A percentile compares a stretch with the other conserved stretches of the same genome.
phyloP scores from a whole-genome alignment of 2,797 vertebrate species.

The Trichosurus vulpecula region DNA sequence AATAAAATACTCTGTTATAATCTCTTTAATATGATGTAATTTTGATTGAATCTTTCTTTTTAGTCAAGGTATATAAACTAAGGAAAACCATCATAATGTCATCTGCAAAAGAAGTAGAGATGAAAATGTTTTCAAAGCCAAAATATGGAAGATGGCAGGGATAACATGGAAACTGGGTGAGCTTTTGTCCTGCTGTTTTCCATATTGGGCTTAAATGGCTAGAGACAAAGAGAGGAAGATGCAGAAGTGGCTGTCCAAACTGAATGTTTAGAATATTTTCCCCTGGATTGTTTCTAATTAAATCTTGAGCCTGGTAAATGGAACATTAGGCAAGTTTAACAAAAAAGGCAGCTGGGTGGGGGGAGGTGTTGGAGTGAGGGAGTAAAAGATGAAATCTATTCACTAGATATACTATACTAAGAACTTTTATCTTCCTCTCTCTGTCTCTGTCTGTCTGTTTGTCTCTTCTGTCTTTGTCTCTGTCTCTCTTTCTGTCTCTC shows the following conservation, averaged over 20 bases:
- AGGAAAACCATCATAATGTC: neutral
- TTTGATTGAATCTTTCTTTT: neutral
- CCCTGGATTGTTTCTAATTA: conserved; percentile 35
- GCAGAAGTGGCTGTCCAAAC: neutral
- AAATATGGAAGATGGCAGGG: neutral
- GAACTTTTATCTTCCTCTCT: neutral
- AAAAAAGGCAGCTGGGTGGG: neutral
- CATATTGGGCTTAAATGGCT: conserved; percentile 40
- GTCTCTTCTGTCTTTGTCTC: neutral
- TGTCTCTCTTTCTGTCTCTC: neutral
- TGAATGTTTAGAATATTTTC: conserved; percentile 29
- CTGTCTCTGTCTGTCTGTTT: neutral
- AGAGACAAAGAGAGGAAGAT: neutral
- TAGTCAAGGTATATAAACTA: neutral
- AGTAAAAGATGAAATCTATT: neutral
- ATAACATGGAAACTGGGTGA: neutral
- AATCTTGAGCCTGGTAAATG: neutral
- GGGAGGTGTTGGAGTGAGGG: neutral
- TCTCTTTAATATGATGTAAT: neutral
- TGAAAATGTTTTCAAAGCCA: neutral
- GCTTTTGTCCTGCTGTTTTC: neutral
- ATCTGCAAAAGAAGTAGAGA: neutral
- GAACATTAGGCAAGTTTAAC: conserved; percentile 43
- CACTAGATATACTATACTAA: neutral
- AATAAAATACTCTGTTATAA: neutral